Base-by-base conservation (phyloP, 2,113 vertebrate species). In the Sporophila hypoxantha region DNA sequence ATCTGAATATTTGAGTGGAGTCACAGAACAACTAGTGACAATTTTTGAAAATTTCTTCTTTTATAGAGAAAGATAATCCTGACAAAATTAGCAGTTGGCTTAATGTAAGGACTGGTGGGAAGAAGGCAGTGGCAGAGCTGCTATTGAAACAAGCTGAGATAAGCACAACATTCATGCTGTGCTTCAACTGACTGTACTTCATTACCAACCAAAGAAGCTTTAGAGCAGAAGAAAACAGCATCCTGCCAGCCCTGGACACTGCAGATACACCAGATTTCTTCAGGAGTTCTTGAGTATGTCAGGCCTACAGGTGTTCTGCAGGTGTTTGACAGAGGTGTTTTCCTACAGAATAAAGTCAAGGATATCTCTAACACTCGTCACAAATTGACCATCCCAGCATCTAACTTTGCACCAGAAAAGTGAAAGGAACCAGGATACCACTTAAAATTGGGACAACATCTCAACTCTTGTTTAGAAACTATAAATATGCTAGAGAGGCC, bases 31-130 rank as follows among this genome's bases (percentile, higher is more conserved):
- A 82, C 62, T 71, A 74, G 34, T 22, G 56, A 69, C 37, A 85
- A 66, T 26, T 82, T 85, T 61, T 78, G 41, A 82, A 87, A 87
- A 39, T 50, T 44, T 82, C 47, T 67, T 59, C 32, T 81, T 89
- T 75, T 56, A 52, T 29, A 37, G 29, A 74, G 26, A 88, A 91
- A 89, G 69, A 61, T 88, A 71, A 74, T 67, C 47, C 37, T 69
- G 42, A 62, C 12, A 95, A 89, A 93, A 90, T 88, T 67, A 94
- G 73, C 50, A 80, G 53, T 37, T 76, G 44, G 29, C 23, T 89
- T 79, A 85, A 89, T 89, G 66, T 36, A 82, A 89, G 49, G 55
- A 81, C 71, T 36, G 21, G 64, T 89, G 65, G 76, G 68, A 79
- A 91, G 73, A 66, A 70, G 27, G 39, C 47, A 80, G 29, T 26